Evolutionary conservation across 2,888 invertebrate genomes (phyloP).

Genomic region (Drepana falcataria): DNA sequence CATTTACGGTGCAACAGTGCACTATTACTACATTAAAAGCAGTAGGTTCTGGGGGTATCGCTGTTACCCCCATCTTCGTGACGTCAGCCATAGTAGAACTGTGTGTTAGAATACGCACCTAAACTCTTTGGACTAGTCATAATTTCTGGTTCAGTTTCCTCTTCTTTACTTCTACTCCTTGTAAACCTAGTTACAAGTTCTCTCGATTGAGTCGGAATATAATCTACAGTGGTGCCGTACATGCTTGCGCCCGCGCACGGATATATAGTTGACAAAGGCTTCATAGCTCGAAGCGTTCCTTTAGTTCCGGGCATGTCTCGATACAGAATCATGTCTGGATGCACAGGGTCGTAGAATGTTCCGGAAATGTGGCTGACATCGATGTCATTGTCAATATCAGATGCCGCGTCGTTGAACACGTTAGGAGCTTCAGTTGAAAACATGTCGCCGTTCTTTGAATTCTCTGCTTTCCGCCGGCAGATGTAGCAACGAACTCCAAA

Average conservation of each 20-base stretch:
- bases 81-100: conserved; percentile 67
- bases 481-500: conserved; percentile 48
- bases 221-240: conserved; percentile 66
- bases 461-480: conserved; percentile 33
- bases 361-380: conserved; percentile 70
- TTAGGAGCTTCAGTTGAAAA: conserved; percentile 68
- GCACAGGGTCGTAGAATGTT: conserved; percentile 65
- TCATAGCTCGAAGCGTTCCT: conserved; percentile 64
- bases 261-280: conserved; percentile 66
- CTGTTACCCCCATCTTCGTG: conserved; percentile 29
- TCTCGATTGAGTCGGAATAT: conserved; percentile 47
- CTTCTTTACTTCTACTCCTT: conserved; percentile 45
- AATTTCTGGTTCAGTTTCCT: conserved; percentile 42
- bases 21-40: conserved; percentile 35
- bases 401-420: conserved; percentile 61
- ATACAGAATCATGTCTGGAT: conserved; percentile 71
- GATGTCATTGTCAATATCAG: conserved; percentile 66
- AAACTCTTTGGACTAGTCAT: conserved; percentile 67
- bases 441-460: conserved; percentile 66
- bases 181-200: conserved; percentile 42
- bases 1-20: conserved; percentile 11
- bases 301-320: conserved; percentile 56
- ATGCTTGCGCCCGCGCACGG: conserved; percentile 61
- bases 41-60: conserved; percentile 47
- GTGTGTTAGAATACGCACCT: conserved; percentile 55